Evolutionary conservation across 1,140 invertebrate species (phyloP).

Genomic region (Chironomus striatipennis): DNA sequence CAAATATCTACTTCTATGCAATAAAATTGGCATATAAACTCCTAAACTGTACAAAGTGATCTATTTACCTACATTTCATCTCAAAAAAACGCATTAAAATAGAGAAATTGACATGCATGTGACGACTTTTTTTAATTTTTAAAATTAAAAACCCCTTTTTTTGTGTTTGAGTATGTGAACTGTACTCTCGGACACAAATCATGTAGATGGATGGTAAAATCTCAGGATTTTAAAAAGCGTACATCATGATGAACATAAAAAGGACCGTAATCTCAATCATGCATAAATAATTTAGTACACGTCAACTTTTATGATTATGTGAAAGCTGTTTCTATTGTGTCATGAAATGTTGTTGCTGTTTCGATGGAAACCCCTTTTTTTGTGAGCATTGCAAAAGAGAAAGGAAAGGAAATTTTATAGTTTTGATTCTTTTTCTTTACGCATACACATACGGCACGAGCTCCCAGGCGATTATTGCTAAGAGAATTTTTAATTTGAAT

Average conservation of each 20-base stretch:
- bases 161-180: background rate
- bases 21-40: too few relatives aligned
- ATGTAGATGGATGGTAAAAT: background rate
- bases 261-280: background rate
- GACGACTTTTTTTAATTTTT: slow-evolving; percentile 1
- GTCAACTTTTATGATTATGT: slow-evolving; percentile 8
- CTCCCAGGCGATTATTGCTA: background rate
- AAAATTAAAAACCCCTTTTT: background rate
- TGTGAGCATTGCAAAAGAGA: background rate
- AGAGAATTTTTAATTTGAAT: background rate
- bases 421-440: background rate
- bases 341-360: background rate
- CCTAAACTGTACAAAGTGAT: too few relatives aligned
- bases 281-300: slow-evolving; percentile 8
- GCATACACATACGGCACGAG: background rate
- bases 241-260: too few relatives aligned
- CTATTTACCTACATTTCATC: too few relatives aligned
- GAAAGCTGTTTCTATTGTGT: background rate
- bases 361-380: background rate
- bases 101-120: slow-evolving; percentile 1
- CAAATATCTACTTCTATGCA: too few relatives aligned
- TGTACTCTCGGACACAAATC: background rate
- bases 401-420: too few relatives aligned
- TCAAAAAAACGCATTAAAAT: background rate
- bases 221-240: background rate